These are phyloP conservation scores for Acanthococcus lagerstroemiae DNA, from an alignment of 2,888 invertebrate species.

Conservation along the genomic window DNA sequence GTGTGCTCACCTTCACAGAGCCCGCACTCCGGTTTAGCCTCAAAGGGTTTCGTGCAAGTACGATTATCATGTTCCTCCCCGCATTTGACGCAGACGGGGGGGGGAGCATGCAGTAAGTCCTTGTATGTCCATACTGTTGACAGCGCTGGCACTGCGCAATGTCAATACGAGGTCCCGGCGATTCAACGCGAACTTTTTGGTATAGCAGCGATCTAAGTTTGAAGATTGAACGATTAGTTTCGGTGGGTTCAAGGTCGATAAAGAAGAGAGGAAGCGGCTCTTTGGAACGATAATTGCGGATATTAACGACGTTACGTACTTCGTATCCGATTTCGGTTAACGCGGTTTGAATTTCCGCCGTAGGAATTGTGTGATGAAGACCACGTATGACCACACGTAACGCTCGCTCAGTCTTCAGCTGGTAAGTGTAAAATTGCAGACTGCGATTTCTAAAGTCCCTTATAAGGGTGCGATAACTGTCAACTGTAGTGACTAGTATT, in stretches of 20 bases:
- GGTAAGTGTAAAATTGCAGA: neutral
- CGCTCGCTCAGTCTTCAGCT: too few relatives aligned
- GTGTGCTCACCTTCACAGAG: neutral
- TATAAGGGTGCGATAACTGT: neutral
- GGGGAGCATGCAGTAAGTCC: constrained; percentile 43
- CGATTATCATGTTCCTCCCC: constrained; percentile 34
- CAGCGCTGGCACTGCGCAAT: constrained; percentile 43
- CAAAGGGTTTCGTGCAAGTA: neutral
- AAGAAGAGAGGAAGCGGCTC: constrained; percentile 30
- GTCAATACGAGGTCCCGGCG: constrained; percentile 39
- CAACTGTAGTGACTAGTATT: neutral
- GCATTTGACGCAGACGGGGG: constrained; percentile 37
- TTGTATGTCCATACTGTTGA: constrained; percentile 45
- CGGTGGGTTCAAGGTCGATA: constrained; percentile 35
- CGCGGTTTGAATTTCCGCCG: neutral
- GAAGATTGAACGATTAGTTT: constrained; percentile 36
- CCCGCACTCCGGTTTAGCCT: neutral
- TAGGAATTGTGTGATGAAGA: neutral
- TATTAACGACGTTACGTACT: neutral
- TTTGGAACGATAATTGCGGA: neutral
- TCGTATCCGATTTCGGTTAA: neutral
- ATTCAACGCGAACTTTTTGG: constrained; percentile 41
- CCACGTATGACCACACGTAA: neutral
- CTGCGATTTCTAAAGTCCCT: neutral
- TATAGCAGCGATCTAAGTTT: constrained; percentile 33